Conservation (phyloP, 2,888 invertebrate genomes). For the Lasioglossum pauxillum region DNA sequence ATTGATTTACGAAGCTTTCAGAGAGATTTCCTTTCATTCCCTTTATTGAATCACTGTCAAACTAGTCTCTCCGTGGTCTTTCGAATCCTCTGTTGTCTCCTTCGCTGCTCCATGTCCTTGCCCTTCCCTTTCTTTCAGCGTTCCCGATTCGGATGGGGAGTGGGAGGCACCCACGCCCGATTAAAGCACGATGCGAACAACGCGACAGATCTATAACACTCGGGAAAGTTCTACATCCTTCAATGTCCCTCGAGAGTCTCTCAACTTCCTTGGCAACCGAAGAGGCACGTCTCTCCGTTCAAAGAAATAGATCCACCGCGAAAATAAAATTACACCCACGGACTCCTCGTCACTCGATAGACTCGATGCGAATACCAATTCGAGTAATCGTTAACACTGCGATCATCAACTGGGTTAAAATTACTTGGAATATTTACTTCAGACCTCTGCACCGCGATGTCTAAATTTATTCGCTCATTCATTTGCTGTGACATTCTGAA, state of each 20-base stretch:
- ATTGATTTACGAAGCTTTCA: conserved; percentile 6
- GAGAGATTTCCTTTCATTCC: not conserved
- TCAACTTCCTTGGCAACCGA: not conserved
- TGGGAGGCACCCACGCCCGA: not conserved
- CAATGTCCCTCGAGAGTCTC: not conserved
- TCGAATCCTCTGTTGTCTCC: not conserved
- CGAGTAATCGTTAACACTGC: not conserved
- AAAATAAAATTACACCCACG: not conserved
- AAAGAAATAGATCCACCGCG: not conserved
- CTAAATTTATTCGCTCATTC: not conserved
- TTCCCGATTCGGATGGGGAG: not conserved
- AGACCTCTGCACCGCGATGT: too few species aligned
- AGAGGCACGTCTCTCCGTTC: not conserved
- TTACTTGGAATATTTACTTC: too few species aligned
- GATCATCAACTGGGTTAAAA: not conserved
- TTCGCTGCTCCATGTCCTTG: not conserved
- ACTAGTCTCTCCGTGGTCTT: not conserved
- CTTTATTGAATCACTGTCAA: not conserved
- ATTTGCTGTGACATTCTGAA: not conserved
- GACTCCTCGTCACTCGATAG: too few species aligned
- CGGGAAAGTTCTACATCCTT: not conserved
- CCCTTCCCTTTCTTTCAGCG: not conserved
- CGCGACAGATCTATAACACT: conserved; percentile 8
- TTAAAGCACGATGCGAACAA: conserved; percentile 11
- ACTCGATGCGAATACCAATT: not conserved